Conservation (phyloP, 1,140 invertebrate species). For the Bathynomus jamesi region DNA sequence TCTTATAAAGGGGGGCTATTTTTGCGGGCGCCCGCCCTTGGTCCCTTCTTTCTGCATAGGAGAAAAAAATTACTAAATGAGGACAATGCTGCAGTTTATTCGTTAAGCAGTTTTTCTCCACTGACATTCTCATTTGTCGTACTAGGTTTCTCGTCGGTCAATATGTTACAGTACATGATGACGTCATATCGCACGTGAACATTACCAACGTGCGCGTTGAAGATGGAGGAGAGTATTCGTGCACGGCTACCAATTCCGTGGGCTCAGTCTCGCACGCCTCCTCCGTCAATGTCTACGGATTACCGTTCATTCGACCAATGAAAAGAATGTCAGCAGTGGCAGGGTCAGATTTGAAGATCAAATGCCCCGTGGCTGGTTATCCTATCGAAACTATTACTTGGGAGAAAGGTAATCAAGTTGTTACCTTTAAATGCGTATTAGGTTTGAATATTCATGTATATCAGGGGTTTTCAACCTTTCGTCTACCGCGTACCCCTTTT, state of each 20-base stretch:
- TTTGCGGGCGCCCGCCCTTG: too few species aligned
- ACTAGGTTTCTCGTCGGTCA: conserved; percentile 75
- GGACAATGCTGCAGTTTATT: too few species aligned
- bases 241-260: conserved; percentile 73
- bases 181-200: conserved; percentile 90
- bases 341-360: conserved; percentile 42
- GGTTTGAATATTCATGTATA: too few species aligned
- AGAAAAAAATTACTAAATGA: too few species aligned
- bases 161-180: conserved; percentile 81
- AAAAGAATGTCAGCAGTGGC: conserved; percentile 46
- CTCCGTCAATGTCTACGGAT: conserved; percentile 73
- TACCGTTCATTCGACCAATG: conserved; percentile 43
- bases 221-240: conserved; percentile 86
- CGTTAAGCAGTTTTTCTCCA: too few species aligned
- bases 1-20: too few species aligned
- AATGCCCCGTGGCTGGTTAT: conserved; percentile 47
- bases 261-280: conserved; percentile 65
- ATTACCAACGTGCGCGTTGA: conserved; percentile 77
- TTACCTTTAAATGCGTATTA: too few species aligned
- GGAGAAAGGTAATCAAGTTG: conserved; percentile 49
- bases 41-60: too few species aligned
- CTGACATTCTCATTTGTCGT: too few species aligned
- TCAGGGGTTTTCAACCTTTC: too few species aligned
- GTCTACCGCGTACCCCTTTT: too few species aligned
- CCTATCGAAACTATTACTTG: conserved; percentile 46